phyloP scores from a whole-genome alignment of 2,888 invertebrate genomes.

The Cryptus armator region DNA sequence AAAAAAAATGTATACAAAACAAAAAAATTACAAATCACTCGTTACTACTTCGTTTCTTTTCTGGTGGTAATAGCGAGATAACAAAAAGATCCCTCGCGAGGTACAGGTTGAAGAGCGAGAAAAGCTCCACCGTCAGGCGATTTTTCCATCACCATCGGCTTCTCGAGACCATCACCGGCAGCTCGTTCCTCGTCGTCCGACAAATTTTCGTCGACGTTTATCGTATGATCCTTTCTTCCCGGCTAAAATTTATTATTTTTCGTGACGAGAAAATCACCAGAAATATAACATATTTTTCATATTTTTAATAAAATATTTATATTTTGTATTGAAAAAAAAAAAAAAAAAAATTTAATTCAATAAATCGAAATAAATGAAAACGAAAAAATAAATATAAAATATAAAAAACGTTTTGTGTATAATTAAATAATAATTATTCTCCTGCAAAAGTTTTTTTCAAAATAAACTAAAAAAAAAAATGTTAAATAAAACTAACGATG shows the following conservation, averaged over 20 bases:
- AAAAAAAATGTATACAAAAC: conserved; percentile 6
- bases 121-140: conserved; percentile 88
- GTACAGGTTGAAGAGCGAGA: conserved; percentile 87
- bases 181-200: conserved; percentile 48
- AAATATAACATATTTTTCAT: too few relatives aligned
- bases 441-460: neutral
- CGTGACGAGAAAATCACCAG: neutral
- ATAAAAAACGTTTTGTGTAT: neutral
- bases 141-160: conserved; percentile 86
- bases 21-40: neutral
- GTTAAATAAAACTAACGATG: conserved; percentile 79
- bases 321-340: too few relatives aligned
- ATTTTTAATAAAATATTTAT: too few relatives aligned
- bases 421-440: too few relatives aligned
- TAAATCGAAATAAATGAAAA: too few relatives aligned
- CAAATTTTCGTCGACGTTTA: conserved; percentile 66
- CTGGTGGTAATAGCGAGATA: conserved; percentile 86
- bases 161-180: conserved; percentile 59
- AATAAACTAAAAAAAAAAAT: too few relatives aligned
- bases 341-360: too few relatives aligned
- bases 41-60: conserved; percentile 50
- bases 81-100: conserved; percentile 87
- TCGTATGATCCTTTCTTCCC: conserved; percentile 65
- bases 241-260: conserved; percentile 59
- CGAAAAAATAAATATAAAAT: neutral